A percentile compares a stretch with the other conserved stretches of the same genome.
Evolutionary conservation across 2,113 vertebrate species (phyloP).

Genomic region (Salvelinus namaycush): DNA sequence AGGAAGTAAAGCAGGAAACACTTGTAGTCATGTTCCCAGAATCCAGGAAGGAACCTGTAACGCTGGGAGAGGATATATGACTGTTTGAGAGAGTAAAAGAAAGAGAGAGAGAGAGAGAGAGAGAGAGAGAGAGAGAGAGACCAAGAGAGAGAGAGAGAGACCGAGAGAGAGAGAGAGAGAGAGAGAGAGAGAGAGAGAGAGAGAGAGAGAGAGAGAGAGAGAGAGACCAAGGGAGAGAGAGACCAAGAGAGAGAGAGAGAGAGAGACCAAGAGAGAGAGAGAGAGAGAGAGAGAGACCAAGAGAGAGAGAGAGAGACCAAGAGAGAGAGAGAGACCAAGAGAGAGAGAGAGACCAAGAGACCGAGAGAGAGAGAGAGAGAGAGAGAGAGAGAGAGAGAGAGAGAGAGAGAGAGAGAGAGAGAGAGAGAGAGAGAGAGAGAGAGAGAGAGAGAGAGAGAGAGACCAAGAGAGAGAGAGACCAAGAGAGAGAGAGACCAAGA

Average conservation of each 20-base stretch:
- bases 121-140: too few species aligned
- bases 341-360: slow-evolving; percentile 71
- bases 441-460: slow-evolving; percentile 76
- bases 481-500: slow-evolving; percentile 68
- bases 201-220: too few species aligned
- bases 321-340: slow-evolving; percentile 75
- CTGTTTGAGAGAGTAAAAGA: slow-evolving; percentile 75
- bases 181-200: too few species aligned
- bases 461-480: slow-evolving; percentile 17
- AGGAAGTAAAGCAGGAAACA: slow-evolving; percentile 79
- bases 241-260: too few species aligned
- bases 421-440: slow-evolving; percentile 62
- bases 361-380: too few species aligned
- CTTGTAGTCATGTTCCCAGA: slow-evolving; percentile 82
- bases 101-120: slow-evolving; percentile 76
- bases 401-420: slow-evolving; percentile 67
- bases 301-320: too few species aligned
- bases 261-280: too few species aligned
- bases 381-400: slow-evolving; percentile 73
- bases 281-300: slow-evolving; percentile 75
- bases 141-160: too few species aligned
- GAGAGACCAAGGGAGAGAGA: too few species aligned
- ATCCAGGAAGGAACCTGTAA: slow-evolving; percentile 82
- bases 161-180: too few species aligned
- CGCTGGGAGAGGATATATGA: slow-evolving; percentile 79